A percentile compares a stretch with the other conserved stretches of the same genome.
Conservation (phyloP, 2,113 vertebrate species). For the Labeo rohita region DNA sequence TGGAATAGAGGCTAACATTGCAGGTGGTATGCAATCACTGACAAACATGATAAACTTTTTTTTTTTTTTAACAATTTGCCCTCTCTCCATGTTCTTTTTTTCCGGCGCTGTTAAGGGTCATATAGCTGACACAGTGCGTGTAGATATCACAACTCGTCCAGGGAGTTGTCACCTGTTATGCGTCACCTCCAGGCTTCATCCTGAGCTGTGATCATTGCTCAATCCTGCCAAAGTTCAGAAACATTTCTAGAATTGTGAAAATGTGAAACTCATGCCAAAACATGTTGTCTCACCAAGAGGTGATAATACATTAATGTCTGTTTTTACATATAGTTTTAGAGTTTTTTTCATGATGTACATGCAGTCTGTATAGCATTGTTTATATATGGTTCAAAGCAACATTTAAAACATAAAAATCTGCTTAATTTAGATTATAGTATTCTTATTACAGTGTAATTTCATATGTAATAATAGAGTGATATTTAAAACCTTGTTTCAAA, state of each 20-base stretch:
- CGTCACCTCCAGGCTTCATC: constrained; percentile 62
- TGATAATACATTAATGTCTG: not conserved
- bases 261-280: constrained; percentile 6
- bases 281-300: not conserved
- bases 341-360: too few species aligned
- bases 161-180: constrained; percentile 73
- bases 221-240: constrained; percentile 35
- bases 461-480: not conserved
- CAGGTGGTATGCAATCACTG: constrained; percentile 43
- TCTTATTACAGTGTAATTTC: not conserved
- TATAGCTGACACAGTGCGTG: constrained; percentile 61
- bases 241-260: constrained; percentile 24
- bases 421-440: not conserved
- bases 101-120: constrained; percentile 50
- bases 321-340: too few species aligned
- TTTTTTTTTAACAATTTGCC: constrained; percentile 45
- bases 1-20: constrained; percentile 18
- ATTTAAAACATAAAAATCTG: not conserved
- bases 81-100: constrained; percentile 37
- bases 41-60: constrained; percentile 42
- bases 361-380: not conserved
- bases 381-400: not conserved
- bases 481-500: too few species aligned
- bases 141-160: constrained; percentile 65
- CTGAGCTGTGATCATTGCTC: constrained; percentile 53